phyloP scores from a whole-genome alignment of 92 coral and sea anemone species.

The Bergia puertoricense region DNA sequence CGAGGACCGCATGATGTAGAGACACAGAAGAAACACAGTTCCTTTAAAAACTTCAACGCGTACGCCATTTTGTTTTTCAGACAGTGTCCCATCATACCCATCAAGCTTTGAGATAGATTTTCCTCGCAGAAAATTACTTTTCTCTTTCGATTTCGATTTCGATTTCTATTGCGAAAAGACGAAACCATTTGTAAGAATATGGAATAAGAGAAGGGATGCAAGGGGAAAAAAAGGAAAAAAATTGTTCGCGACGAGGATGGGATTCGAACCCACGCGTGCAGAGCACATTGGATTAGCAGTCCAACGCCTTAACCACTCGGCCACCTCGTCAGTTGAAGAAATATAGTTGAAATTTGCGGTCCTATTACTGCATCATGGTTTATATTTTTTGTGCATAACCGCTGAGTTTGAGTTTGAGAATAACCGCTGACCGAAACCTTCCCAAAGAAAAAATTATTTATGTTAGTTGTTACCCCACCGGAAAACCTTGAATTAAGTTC shows the following conservation, averaged over 20 bases:
- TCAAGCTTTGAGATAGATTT: too few relatives aligned
- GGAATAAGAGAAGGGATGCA: not conserved
- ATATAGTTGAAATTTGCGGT: not conserved
- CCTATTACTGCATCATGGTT: not conserved
- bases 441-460: too few relatives aligned
- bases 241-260: slow-evolving; percentile 91
- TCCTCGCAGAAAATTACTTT: too few relatives aligned
- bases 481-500: too few relatives aligned
- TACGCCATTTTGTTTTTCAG: not conserved
- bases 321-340: slow-evolving; percentile 85
- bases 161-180: too few relatives aligned
- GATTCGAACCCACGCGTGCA: slow-evolving; percentile 99
- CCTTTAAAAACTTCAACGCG: not conserved
- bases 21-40: too few relatives aligned
- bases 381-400: too few relatives aligned
- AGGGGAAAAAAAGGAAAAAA: not conserved
- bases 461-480: too few relatives aligned
- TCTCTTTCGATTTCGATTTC: too few relatives aligned
- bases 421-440: too few relatives aligned
- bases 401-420: too few relatives aligned
- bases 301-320: slow-evolving; percentile 99
- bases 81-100: not conserved
- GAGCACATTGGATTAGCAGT: slow-evolving; percentile 99
- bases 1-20: too few relatives aligned
- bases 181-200: not conserved